phyloP scores from a whole-genome alignment of 2,888 invertebrate species.

The Synanthedon andrenaeformis region DNA sequence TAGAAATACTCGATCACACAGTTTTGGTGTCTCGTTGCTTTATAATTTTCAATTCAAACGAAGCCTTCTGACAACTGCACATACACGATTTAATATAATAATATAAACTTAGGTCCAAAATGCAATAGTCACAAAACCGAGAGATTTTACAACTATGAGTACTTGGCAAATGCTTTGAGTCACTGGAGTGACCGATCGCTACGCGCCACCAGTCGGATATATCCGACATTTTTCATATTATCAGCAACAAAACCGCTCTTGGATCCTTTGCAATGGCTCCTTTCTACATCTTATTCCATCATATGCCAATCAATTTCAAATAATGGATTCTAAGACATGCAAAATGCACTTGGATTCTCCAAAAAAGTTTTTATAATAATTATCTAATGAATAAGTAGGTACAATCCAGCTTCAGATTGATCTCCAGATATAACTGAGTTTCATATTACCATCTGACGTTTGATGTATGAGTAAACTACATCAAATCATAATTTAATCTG shows the following conservation, averaged over 20 bases:
- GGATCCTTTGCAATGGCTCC: no score
- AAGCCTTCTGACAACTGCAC: conserved; percentile 25
- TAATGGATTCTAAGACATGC: no score
- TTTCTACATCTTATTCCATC: no score
- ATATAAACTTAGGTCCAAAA: conserved; percentile 42
- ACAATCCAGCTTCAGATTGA: no score
- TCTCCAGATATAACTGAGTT: no score
- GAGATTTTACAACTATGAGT: conserved; percentile 28
- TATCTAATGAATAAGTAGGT: no score
- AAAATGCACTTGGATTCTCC: no score
- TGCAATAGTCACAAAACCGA: conserved; percentile 43
- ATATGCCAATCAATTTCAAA: no score
- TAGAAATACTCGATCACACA: conserved; percentile 46
- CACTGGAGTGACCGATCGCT: conserved; percentile 4
- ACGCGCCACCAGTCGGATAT: background rate
- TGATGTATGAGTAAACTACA: no score
- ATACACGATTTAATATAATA: conserved; percentile 26
- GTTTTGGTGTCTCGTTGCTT: conserved; percentile 47
- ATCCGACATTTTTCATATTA: background rate
- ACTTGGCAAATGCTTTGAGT: conserved; percentile 23
- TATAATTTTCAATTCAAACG: conserved; percentile 10
- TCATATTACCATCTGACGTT: no score
- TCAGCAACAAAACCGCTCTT: background rate
- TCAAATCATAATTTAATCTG: no score
- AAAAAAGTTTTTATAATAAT: no score